These are phyloP conservation scores for Diachasmimorpha longicaudata DNA, from an alignment of 1,140 invertebrate species.

Conservation along the genomic window DNA sequence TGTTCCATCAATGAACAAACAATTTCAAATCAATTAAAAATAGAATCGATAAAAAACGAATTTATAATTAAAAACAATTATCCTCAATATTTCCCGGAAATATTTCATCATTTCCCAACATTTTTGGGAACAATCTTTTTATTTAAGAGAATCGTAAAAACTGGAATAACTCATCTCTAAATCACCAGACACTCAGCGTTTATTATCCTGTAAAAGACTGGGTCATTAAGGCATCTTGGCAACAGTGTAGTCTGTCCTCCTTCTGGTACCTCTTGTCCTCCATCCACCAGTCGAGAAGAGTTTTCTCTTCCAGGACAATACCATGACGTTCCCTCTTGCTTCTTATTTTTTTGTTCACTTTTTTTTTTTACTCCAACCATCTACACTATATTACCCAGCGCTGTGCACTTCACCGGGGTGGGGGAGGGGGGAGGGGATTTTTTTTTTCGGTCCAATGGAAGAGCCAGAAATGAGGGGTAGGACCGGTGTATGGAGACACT, in stretches of 20 bases:
- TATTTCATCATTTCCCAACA: background rate
- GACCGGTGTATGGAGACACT: background rate
- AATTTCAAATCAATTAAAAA: too few relatives aligned
- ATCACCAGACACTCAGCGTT: constrained; percentile 12
- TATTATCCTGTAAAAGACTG: constrained; percentile 23
- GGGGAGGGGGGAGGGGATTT: too few relatives aligned
- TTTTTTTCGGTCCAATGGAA: constrained; percentile 2
- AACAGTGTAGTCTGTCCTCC: background rate
- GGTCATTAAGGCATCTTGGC: constrained; percentile 26
- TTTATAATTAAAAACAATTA: background rate
- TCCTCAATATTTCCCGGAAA: background rate
- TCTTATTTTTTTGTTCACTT: constrained; percentile 7
- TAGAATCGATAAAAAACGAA: too few relatives aligned
- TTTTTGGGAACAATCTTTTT: background rate
- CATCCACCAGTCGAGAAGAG: background rate
- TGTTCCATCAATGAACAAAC: too few relatives aligned
- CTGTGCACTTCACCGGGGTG: background rate
- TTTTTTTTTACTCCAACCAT: background rate
- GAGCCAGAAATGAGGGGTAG: background rate
- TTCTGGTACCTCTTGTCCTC: too few relatives aligned
- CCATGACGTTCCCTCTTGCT: constrained; percentile 14
- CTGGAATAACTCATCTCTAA: background rate
- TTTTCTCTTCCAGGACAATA: constrained; percentile 14
- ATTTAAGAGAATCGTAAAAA: background rate
- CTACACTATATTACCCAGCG: background rate